Conservation (phyloP, 2,888 invertebrate species). For the Arrhopalites spinosus region DNA sequence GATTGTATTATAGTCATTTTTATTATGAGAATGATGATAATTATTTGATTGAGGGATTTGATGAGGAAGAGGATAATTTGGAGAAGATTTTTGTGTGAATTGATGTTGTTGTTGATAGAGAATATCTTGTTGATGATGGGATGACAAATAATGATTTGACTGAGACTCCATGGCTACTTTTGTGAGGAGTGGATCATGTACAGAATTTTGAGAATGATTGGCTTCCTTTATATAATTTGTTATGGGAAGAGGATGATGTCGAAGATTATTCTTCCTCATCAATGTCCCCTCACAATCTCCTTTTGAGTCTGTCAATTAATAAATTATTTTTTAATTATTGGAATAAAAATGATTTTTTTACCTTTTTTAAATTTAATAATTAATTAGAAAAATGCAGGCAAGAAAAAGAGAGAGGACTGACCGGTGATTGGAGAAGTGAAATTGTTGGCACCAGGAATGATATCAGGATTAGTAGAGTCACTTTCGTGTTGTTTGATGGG, state of each 20-base stretch:
- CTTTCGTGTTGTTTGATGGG: conserved; percentile 50
- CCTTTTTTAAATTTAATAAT: no score
- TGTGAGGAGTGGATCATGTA: conserved; percentile 39
- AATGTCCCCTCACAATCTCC: conserved; percentile 7
- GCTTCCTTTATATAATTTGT: not conserved
- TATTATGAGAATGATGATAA: conserved; percentile 17
- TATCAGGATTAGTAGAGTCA: conserved; percentile 55
- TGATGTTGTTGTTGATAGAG: conserved; percentile 33
- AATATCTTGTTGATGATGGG: not conserved
- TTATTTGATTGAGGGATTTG: no score
- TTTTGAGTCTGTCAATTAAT: conserved; percentile 15
- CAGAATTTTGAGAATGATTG: conserved; percentile 1
- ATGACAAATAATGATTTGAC: no score
- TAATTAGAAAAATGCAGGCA: no score
- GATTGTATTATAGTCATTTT: conserved; percentile 55
- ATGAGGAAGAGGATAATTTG: conserved; percentile 20
- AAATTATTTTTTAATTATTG: no score
- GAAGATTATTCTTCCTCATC: conserved; percentile 7
- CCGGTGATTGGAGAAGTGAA: conserved; percentile 50
- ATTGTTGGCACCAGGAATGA: conserved; percentile 56
- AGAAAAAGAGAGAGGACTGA: no score
- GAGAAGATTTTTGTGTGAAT: not conserved
- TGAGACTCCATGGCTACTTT: conserved; percentile 13
- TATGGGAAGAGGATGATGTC: not conserved
- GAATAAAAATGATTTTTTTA: not conserved